phyloP scores from a whole-genome alignment of 2,888 invertebrate genomes.

The Ferdinandea cuprea region DNA sequence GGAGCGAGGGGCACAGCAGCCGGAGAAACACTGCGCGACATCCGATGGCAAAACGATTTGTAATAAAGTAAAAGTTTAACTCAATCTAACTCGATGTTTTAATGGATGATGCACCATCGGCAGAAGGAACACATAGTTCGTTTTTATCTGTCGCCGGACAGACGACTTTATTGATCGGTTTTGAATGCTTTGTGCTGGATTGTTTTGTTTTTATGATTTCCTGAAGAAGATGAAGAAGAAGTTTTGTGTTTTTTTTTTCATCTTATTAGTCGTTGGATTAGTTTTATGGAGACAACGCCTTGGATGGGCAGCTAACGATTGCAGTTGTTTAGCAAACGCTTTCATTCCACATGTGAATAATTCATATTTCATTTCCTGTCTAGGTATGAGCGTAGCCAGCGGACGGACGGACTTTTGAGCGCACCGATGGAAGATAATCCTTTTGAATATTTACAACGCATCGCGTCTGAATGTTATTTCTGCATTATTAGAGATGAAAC shows the following conservation, averaged over 20 bases:
- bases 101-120: conserved; percentile 40
- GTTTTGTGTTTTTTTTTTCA: neutral
- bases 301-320: too few species aligned
- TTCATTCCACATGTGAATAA: too few species aligned
- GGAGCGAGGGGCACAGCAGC: conserved; percentile 23
- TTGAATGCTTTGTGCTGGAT: conserved; percentile 4
- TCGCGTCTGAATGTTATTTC: too few species aligned
- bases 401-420: too few species aligned
- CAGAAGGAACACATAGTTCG: conserved; percentile 34
- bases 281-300: neutral
- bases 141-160: conserved; percentile 1
- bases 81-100: conserved; percentile 38
- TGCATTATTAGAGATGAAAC: too few species aligned
- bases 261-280: neutral
- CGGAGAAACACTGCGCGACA: conserved; percentile 3
- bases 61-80: conserved; percentile 59
- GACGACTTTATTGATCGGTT: conserved; percentile 35
- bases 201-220: conserved; percentile 20
- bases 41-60: conserved; percentile 42
- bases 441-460: too few species aligned
- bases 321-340: too few species aligned
- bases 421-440: too few species aligned
- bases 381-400: too few species aligned
- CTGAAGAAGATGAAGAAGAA: too few species aligned
- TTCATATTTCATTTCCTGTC: too few species aligned